phyloP scores from a whole-genome alignment of 2,113 vertebrate genomes.

The Anhinga anhinga region DNA sequence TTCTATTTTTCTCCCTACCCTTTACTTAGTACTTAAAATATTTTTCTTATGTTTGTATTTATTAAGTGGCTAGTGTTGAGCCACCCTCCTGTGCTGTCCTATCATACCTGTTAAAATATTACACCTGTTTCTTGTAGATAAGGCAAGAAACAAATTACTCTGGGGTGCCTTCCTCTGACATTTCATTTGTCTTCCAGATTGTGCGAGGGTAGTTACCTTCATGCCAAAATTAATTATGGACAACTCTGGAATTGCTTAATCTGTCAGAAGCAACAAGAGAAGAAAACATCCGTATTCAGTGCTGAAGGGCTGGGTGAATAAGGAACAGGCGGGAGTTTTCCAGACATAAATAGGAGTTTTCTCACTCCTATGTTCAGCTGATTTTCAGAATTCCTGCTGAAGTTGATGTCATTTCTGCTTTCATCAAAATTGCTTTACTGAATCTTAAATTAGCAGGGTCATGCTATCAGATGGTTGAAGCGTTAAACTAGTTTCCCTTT shows the following conservation, averaged over 20 bases:
- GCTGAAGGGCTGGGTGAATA: neutral
- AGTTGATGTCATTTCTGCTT: neutral
- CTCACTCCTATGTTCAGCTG: neutral
- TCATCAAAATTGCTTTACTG: neutral
- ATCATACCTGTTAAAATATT: conserved; percentile 27
- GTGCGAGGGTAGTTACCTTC: conserved; percentile 33
- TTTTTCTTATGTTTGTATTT: neutral
- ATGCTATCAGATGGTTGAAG: neutral
- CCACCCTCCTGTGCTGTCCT: neutral
- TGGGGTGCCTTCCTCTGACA: conserved; percentile 1
- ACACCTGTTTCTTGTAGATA: conserved; percentile 35
- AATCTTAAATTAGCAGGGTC: neutral
- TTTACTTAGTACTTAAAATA: neutral
- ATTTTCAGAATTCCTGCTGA: neutral
- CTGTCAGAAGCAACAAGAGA: conserved; percentile 43
- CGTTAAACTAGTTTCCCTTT: neutral
- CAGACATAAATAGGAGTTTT: neutral
- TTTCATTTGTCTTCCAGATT: conserved; percentile 40
- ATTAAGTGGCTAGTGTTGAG: neutral
- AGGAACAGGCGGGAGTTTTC: neutral
- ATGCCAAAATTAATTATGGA: conserved; percentile 40
- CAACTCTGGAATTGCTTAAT: conserved; percentile 36
- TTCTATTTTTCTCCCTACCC: neutral
- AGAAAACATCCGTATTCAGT: neutral
- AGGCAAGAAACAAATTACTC: conserved; percentile 44